A percentile compares a stretch with the other conserved stretches of the same genome.
Conservation (phyloP, 1,140 invertebrate species). For the Physella acuta region DNA sequence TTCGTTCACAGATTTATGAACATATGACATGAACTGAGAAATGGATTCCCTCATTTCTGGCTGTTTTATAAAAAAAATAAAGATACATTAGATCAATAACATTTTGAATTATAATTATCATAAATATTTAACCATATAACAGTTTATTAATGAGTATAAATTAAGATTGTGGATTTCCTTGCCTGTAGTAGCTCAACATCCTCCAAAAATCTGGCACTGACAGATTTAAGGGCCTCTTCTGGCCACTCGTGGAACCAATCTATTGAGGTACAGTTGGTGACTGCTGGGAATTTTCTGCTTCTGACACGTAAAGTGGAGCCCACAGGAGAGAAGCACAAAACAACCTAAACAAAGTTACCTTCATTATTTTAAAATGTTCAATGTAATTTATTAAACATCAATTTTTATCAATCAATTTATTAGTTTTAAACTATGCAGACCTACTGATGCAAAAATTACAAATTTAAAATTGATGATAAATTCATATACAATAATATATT, state of each 20-base stretch:
- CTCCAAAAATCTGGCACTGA: conserved; percentile 83
- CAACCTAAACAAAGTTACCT: conserved; percentile 63
- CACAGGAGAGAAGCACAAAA: conserved; percentile 92
- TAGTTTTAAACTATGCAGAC: too few relatives aligned
- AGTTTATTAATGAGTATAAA: background rate
- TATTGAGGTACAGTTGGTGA: conserved; percentile 91
- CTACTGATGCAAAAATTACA: background rate
- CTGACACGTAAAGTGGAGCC: conserved; percentile 86
- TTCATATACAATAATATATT: too few relatives aligned
- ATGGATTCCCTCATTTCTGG: conserved; percentile 61
- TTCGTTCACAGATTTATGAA: conserved; percentile 88
- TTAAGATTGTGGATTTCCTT: background rate
- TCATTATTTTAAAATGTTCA: background rate
- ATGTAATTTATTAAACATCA: too few relatives aligned
- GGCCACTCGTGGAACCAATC: conserved; percentile 99
- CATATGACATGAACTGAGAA: conserved; percentile 90
- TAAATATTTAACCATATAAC: background rate
- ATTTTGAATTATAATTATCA: too few relatives aligned
- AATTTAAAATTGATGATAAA: too few relatives aligned
- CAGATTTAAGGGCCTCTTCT: conserved; percentile 89
- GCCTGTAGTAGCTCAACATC: conserved; percentile 79
- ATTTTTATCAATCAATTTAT: too few relatives aligned
- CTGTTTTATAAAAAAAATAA: conserved; percentile 37
- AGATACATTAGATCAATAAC: background rate
- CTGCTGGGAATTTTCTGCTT: conserved; percentile 90